phyloP scores from a whole-genome alignment of 2,888 invertebrate species.

The Mesoligia furuncula region DNA sequence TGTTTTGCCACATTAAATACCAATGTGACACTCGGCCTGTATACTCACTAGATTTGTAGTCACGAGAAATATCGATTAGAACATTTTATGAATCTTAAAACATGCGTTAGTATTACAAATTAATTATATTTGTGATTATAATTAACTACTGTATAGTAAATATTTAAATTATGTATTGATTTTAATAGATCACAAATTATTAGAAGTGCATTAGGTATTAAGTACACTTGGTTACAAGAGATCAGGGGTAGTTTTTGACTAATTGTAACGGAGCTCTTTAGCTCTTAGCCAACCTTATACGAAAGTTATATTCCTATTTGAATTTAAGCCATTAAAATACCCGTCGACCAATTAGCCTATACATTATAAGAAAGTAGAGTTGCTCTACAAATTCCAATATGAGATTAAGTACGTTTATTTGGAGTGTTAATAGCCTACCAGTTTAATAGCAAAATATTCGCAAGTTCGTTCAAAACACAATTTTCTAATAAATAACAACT shows the following conservation, averaged over 20 bases:
- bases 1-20: slow-evolving; percentile 54
- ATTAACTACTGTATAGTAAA: not conserved
- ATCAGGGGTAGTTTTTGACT: not conserved
- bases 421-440: not conserved
- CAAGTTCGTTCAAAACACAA: not conserved
- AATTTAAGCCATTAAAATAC: not conserved
- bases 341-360: not conserved
- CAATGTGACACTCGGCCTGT: slow-evolving; percentile 43
- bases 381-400: not conserved
- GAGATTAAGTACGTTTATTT: not conserved
- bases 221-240: not conserved
- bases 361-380: not conserved
- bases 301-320: not conserved
- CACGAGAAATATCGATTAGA: slow-evolving; percentile 56
- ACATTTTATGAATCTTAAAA: slow-evolving; percentile 35
- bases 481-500: slow-evolving; percentile 6
- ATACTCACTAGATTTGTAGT: slow-evolving; percentile 45
- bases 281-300: not conserved
- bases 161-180: slow-evolving; percentile 16
- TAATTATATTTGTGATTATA: slow-evolving; percentile 8
- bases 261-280: not conserved
- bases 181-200: slow-evolving; percentile 10
- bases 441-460: not conserved
- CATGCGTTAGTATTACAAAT: slow-evolving; percentile 21
- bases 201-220: not conserved